These are phyloP conservation scores for Nipponia nippon DNA, from an alignment of 2,113 vertebrate genomes.

Conservation along the genomic window DNA sequence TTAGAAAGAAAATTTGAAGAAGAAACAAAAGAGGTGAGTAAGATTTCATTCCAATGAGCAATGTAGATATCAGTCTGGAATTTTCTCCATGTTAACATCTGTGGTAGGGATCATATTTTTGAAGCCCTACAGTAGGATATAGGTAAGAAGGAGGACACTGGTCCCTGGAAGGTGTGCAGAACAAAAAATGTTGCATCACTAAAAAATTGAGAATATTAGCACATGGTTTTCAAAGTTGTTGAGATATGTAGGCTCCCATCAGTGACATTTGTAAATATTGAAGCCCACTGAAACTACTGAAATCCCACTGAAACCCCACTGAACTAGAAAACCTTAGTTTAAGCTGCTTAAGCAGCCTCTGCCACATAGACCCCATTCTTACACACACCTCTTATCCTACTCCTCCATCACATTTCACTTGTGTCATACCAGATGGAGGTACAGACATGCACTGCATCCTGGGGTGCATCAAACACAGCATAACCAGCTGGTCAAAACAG, in stretches of 20 bases:
- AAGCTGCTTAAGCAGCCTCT: background rate
- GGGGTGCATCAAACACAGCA: background rate
- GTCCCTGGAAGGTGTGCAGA: background rate
- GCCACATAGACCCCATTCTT: background rate
- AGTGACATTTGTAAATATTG: background rate
- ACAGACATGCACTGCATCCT: background rate
- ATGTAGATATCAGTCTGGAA: background rate
- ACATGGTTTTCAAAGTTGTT: background rate
- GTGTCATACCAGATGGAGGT: background rate
- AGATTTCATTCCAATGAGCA: background rate
- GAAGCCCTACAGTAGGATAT: background rate
- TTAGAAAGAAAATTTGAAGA: background rate
- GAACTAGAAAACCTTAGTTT: background rate
- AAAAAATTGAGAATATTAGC: background rate
- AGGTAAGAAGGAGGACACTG: background rate
- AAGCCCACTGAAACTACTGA: background rate
- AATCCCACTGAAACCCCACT: background rate
- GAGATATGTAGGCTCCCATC: background rate
- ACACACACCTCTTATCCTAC: background rate
- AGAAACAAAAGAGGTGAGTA: background rate
- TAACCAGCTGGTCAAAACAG: background rate
- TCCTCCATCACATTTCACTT: background rate
- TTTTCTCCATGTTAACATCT: background rate
- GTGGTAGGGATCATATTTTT: background rate
- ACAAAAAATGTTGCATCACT: background rate